These are phyloP conservation scores for Tipula unca DNA, from an alignment of 2,888 invertebrate species.

Conservation along the genomic window DNA sequence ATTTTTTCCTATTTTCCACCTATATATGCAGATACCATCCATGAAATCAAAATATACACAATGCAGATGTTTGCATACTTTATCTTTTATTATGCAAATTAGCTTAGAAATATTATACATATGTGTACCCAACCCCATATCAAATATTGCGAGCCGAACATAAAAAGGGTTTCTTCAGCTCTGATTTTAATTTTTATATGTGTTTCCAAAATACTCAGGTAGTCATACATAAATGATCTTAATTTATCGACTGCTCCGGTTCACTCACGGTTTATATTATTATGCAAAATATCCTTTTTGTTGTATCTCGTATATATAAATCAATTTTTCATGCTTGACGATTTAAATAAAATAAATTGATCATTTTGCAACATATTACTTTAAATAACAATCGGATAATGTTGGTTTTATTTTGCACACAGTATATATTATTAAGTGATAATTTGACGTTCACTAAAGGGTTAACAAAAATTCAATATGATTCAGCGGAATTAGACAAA, in stretches of 20 bases:
- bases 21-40: background rate
- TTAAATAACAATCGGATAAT: background rate
- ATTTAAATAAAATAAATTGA: conserved; percentile 1
- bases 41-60: background rate
- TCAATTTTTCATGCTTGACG: background rate
- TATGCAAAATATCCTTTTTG: background rate
- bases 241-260: background rate
- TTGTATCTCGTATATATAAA: too few species aligned
- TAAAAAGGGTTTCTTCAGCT: background rate
- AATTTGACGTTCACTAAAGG: background rate
- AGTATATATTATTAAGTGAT: background rate
- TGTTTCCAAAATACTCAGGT: background rate
- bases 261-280: background rate
- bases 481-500: background rate
- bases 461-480: too few species aligned
- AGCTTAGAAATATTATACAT: background rate
- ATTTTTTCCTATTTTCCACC: background rate
- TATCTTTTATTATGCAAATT: background rate
- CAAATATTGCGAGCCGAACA: background rate
- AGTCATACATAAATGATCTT: background rate
- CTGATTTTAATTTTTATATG: background rate
- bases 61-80: conserved; percentile 4
- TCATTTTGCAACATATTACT: background rate
- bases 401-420: too few species aligned
- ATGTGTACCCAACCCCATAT: background rate